These are phyloP conservation scores for Enteromius treurensis DNA, from an alignment of 2,797 vertebrate genomes.

Conservation along the genomic window DNA sequence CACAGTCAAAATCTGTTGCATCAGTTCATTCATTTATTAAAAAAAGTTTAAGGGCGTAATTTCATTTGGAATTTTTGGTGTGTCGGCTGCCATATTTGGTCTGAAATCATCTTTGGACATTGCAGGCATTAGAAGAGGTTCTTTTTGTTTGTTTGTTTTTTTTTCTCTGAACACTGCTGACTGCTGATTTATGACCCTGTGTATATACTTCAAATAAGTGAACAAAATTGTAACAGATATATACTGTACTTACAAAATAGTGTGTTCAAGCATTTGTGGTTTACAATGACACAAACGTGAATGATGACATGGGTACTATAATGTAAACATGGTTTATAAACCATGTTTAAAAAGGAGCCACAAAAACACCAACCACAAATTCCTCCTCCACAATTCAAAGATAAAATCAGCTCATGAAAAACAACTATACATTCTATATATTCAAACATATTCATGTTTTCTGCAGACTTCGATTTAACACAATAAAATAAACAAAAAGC, in stretches of 20 bases:
- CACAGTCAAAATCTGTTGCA: neutral
- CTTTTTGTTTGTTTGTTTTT: no score
- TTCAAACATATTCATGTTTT: neutral
- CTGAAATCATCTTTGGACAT: neutral
- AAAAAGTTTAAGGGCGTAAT: constrained; percentile 20
- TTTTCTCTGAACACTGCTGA: neutral
- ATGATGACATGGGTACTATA: no score
- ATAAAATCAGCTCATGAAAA: no score
- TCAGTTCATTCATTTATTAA: neutral
- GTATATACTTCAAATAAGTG: neutral
- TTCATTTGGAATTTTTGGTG: neutral
- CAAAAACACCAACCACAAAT: no score
- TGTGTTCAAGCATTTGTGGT: no score
- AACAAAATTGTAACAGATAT: neutral
- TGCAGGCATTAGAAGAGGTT: neutral
- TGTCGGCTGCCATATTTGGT: neutral
- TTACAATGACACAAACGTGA: no score
- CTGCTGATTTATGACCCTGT: neutral
- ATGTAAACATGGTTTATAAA: no score
- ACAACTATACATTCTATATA: no score
- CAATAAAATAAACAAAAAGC: neutral
- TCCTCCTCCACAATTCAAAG: no score
- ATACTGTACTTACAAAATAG: no score
- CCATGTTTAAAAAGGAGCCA: no score
- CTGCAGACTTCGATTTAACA: neutral